Percentiles rank a stretch among this genome's conserved stretches.
phyloP scores from a whole-genome alignment of 2,888 invertebrate genomes.

The Caenorhabditis uteleia region DNA sequence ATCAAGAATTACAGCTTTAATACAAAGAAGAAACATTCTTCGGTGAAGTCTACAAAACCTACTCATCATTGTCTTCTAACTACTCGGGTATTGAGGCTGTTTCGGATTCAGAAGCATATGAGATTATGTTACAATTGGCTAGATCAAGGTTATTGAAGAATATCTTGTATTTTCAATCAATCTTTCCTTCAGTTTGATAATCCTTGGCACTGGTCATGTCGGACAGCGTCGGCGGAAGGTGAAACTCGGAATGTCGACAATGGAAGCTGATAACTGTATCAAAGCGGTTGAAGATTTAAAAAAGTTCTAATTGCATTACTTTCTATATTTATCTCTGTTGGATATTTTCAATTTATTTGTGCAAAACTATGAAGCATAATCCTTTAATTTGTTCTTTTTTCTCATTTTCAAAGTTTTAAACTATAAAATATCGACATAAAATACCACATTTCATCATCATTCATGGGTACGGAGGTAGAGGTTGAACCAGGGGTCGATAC shows the following conservation, averaged over 20 bases:
- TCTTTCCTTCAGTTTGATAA: slow-evolving; percentile 6
- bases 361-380: not conserved
- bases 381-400: not conserved
- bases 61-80: slow-evolving; percentile 29
- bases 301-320: too few relatives aligned
- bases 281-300: slow-evolving; percentile 10
- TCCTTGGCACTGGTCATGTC: not conserved
- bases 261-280: slow-evolving; percentile 42
- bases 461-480: too few relatives aligned
- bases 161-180: too few relatives aligned
- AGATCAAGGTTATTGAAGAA: slow-evolving; percentile 16
- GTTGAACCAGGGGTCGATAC: too few relatives aligned
- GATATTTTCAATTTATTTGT: slow-evolving; percentile 1
- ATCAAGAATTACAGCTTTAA: slow-evolving; percentile 21
- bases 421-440: not conserved
- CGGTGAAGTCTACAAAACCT: slow-evolving; percentile 32
- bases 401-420: not conserved
- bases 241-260: slow-evolving; percentile 37
- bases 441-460: too few relatives aligned
- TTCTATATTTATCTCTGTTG: too few relatives aligned
- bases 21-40: slow-evolving; percentile 79
- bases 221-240: slow-evolving; percentile 17
- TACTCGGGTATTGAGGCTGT: slow-evolving; percentile 24
- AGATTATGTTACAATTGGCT: slow-evolving; percentile 18
- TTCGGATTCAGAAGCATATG: slow-evolving; percentile 14